Base-by-base conservation (phyloP, 2,888 invertebrate genomes). In the Brachyptera risi region DNA sequence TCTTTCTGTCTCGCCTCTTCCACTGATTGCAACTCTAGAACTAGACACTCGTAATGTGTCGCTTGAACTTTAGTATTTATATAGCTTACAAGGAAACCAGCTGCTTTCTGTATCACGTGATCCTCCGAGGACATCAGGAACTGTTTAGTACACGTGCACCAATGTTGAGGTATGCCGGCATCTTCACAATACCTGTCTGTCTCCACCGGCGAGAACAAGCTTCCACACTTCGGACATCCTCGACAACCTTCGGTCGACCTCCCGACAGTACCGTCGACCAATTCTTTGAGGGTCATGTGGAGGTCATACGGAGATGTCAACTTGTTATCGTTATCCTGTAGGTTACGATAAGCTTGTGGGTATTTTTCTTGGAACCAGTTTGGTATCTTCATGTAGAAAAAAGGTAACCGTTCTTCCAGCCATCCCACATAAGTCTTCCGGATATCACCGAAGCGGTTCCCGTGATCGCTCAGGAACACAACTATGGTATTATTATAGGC, bases 381-480 rank as follows among this genome's bases (percentile, higher is more conserved):
- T 0, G 92, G 90, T 47, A 86, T 65, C 77, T 83, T 85, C 21
- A 90, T 74, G 69, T 85, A 88, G 40, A 90, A 77, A 68, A 85
- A 85, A 0, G 92, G 91, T 67, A 90, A 70, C 13, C 90, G 81
- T 68, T 90, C 89, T 69, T 92, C 91, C 68, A 88, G 81, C 79
- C 87, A 90, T 0, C 90, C 88, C 26, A 85, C 82, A 65, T 83
- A 77, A 1, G 85, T 83, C 63, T 82, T 76, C 2, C 90, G 79
- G 42, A 85, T 80, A n/a, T 81, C 80, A 0, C 91, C 91, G 71
- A 86, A 90, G 9, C 91, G 79, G 70, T 89, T 80, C 0, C 92
- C 91, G 68, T 91, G 90, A 71, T 90, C 90, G 69, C 90, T 90
- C 58, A 90, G 77, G 66, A 89, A 85, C 59, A 90, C 76, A 1